Evolutionary conservation across 2,113 vertebrate species (phyloP).

Genomic region (Phylloscopus trochilus): DNA sequence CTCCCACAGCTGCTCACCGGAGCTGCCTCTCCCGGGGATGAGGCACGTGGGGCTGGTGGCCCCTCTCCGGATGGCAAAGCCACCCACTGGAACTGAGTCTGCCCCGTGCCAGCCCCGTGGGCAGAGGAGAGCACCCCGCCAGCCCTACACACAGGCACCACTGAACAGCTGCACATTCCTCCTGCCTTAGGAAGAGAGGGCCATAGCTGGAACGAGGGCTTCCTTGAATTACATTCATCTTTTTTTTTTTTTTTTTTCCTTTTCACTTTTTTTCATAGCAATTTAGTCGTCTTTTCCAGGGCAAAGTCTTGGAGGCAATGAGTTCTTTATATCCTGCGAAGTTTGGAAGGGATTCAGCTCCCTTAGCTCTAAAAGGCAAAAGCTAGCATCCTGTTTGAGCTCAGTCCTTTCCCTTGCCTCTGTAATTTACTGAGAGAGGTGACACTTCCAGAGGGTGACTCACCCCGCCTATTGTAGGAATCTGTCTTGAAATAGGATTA

Average conservation of each 20-base stretch:
- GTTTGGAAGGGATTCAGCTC: constrained; percentile 12
- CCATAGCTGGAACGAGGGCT: neutral
- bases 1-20: rapidly evolving
- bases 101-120: neutral
- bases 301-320: neutral
- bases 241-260: neutral
- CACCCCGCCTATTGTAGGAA: neutral
- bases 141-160: neutral
- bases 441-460: constrained; percentile 1
- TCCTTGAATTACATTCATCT: neutral
- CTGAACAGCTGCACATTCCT: neutral
- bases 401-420: neutral
- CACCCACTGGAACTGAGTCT: neutral
- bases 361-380: neutral
- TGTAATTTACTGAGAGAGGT: constrained; percentile 16
- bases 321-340: neutral
- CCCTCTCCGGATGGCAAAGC: neutral
- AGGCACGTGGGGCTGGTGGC: neutral
- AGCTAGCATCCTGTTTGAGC: constrained; percentile 13
- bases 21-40: rapidly evolving
- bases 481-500: neutral
- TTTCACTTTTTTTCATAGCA: neutral
- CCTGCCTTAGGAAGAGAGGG: neutral
- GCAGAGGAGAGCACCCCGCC: neutral
- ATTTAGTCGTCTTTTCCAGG: neutral